Percentiles rank a stretch among this genome's conserved stretches.
Evolutionary conservation across 30 jellyfish, hydroid and myxozoan genomes (phyloP).

Genomic region (Pseudorhiza aurosa): DNA sequence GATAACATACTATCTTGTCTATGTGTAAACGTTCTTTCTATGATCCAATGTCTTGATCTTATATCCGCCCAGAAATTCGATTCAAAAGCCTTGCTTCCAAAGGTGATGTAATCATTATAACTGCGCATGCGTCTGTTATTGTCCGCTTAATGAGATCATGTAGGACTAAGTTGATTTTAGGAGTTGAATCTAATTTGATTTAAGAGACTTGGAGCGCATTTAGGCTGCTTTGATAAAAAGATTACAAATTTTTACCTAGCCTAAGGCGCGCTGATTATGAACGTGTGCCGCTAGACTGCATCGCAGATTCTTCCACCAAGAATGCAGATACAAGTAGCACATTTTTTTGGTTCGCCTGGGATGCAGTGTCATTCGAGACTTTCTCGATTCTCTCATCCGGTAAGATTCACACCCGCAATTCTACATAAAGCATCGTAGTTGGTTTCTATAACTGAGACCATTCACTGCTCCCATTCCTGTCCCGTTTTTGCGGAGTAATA

Average conservation of each 20-base stretch:
- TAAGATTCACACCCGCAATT: too few species aligned
- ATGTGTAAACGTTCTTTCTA: conserved; percentile 5
- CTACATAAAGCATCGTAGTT: too few species aligned
- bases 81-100: conserved; percentile 37
- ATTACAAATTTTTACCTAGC: conserved; percentile 7
- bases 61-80: conserved; percentile 57
- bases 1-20: conserved; percentile 10
- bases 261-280: conserved; percentile 3
- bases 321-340: too few species aligned
- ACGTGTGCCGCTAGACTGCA: background rate
- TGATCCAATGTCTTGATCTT: conserved; percentile 12
- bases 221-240: conserved; percentile 62
- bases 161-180: conserved; percentile 45
- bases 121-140: conserved; percentile 62
- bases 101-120: conserved; percentile 23
- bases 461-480: too few species aligned
- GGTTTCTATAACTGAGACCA: too few species aligned
- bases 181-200: conserved; percentile 49
- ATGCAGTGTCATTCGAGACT: too few species aligned
- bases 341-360: too few species aligned
- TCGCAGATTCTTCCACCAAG: background rate
- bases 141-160: conserved; percentile 34
- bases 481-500: too few species aligned
- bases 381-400: too few species aligned
- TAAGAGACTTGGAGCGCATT: conserved; percentile 5